Evolutionary conservation across 2,797 vertebrate genomes (phyloP).

Genomic region (Pantherophis alleghaniensis): DNA sequence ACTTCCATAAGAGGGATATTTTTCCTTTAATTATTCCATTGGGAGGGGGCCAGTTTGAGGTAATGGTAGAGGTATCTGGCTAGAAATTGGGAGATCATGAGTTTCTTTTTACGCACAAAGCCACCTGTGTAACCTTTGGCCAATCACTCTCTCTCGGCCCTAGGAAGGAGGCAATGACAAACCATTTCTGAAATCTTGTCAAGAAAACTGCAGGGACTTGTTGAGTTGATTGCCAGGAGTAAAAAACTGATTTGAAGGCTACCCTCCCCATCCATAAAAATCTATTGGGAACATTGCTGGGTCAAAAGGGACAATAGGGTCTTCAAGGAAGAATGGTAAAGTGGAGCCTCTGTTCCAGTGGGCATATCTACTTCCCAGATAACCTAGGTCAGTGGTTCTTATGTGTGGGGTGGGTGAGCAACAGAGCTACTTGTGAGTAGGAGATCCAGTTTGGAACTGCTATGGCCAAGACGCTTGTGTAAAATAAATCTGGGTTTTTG

Average conservation of each 20-base stretch:
- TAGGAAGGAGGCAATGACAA: not conserved
- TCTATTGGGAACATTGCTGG: not conserved
- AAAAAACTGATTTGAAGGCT: not conserved
- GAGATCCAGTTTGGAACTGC: not conserved
- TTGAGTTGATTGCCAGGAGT: not conserved
- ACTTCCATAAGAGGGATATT: not conserved
- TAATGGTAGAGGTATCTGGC: not conserved
- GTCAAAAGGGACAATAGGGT: not conserved
- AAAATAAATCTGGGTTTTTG: not conserved
- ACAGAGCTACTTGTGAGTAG: not conserved
- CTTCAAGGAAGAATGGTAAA: not conserved
- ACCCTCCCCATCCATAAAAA: not conserved
- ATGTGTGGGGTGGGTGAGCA: not conserved
- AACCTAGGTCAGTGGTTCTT: not conserved
- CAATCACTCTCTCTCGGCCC: not conserved
- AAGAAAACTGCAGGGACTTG: not conserved
- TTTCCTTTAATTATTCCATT: not conserved
- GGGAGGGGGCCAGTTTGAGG: not conserved
- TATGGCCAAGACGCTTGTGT: not conserved
- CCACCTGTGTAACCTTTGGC: not conserved
- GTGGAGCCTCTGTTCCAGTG: not conserved
- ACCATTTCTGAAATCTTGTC: not conserved
- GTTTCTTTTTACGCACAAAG: not conserved
- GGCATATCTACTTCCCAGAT: not conserved
- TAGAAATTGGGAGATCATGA: not conserved